Conservation (phyloP, 1,140 invertebrate species). For the Araneus ventricosus region DNA sequence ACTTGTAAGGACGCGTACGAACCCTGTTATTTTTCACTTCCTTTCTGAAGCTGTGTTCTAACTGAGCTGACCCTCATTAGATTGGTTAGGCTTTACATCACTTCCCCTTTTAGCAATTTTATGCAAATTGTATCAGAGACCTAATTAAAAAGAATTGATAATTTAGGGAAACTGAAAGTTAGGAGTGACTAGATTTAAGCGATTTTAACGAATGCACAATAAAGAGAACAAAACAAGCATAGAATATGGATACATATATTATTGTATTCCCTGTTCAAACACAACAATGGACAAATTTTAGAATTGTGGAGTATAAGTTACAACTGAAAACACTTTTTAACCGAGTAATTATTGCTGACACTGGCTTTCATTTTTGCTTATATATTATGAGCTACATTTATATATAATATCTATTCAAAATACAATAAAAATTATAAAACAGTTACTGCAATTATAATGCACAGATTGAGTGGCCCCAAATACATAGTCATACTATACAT, state of each 20-base stretch:
- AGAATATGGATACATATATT: not conserved
- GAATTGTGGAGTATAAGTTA: not conserved
- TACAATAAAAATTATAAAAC: constrained; percentile 27
- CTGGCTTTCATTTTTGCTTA: not conserved
- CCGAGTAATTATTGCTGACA: not conserved
- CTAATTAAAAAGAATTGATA: too few species aligned
- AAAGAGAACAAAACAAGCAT: not conserved
- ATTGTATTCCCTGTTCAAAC: not conserved
- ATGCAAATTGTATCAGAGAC: too few species aligned
- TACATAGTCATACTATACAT: constrained; percentile 37
- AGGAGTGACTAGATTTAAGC: too few species aligned
- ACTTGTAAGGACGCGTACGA: too few species aligned
- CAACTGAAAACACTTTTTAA: not conserved
- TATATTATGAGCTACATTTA: constrained; percentile 1
- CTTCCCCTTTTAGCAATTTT: too few species aligned
- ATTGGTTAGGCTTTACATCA: too few species aligned
- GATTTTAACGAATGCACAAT: too few species aligned
- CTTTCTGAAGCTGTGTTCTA: too few species aligned
- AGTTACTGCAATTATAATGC: constrained; percentile 22
- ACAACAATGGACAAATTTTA: not conserved
- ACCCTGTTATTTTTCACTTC: too few species aligned
- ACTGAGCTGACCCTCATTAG: too few species aligned
- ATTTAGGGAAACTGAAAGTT: too few species aligned
- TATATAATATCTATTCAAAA: not conserved
- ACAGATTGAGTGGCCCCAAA: constrained; percentile 47